A percentile compares a stretch with the other conserved stretches of the same genome.
These are phyloP conservation scores for Chionoecetes opilio DNA, from an alignment of 1,140 invertebrate genomes.

Conservation along the genomic window DNA sequence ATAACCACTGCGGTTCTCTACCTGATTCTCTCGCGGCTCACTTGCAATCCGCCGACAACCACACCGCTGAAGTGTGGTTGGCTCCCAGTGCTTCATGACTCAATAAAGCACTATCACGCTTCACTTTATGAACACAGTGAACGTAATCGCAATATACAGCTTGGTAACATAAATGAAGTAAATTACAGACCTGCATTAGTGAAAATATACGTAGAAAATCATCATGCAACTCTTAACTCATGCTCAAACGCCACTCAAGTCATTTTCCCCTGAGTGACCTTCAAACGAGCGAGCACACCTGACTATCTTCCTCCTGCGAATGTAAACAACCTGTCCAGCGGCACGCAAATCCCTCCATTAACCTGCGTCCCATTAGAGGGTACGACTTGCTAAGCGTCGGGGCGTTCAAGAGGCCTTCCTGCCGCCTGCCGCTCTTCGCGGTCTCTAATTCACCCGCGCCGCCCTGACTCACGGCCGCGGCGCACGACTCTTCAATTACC, in stretches of 20 bases:
- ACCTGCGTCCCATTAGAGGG: neutral
- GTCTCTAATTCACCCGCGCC: neutral
- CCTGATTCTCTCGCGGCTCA: neutral
- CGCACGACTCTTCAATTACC: neutral
- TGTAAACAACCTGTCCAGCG: constrained; percentile 18
- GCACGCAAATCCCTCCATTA: constrained; percentile 25
- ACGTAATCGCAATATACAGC: too few species aligned
- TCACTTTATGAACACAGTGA: too few species aligned
- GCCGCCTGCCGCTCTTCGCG: neutral
- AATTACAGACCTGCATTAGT: too few species aligned
- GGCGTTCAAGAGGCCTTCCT: constrained; percentile 11
- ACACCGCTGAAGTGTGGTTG: neutral
- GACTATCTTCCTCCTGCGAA: neutral
- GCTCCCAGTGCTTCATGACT: too few species aligned
- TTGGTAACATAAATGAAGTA: too few species aligned
- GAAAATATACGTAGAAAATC: too few species aligned
- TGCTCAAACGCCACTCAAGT: neutral
- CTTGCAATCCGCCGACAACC: neutral
- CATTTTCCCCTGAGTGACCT: neutral
- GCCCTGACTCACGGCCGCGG: constrained; percentile 21
- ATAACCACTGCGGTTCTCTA: neutral
- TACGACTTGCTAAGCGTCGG: constrained; percentile 25
- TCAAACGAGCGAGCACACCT: neutral
- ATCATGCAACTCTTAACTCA: too few species aligned
- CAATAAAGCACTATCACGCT: too few species aligned